These are phyloP conservation scores for Ataeniobius toweri DNA, from an alignment of 2,797 vertebrate genomes.

Conservation along the genomic window DNA sequence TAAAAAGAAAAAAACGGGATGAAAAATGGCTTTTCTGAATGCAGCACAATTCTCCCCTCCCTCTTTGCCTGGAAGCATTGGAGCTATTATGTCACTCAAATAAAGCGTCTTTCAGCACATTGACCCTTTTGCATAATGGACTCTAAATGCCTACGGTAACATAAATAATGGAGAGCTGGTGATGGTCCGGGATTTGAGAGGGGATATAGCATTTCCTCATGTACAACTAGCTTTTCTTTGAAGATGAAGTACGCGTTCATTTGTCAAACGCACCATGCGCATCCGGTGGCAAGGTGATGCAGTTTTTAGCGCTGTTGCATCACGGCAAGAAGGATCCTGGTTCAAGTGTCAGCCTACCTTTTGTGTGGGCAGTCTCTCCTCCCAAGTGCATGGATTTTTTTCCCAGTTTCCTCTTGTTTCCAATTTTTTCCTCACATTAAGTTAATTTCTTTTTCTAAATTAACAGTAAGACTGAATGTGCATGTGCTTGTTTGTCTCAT, in stretches of 20 bases:
- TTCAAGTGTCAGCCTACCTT: background rate
- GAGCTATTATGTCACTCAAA: conserved; percentile 59
- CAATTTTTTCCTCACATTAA: background rate
- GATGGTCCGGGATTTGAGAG: conserved; percentile 6
- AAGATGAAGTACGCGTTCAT: conserved; percentile 20
- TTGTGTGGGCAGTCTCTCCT: background rate
- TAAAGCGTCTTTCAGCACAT: conserved; percentile 58
- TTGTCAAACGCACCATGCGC: conserved; percentile 12
- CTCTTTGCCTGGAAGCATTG: conserved; percentile 45
- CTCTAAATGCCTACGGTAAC: conserved; percentile 40
- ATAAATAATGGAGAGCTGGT: conserved; percentile 46
- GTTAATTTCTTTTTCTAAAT: background rate
- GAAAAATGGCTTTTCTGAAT: conserved; percentile 61
- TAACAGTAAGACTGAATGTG: background rate
- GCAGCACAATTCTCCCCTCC: conserved; percentile 55
- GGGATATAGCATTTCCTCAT: conserved; percentile 19
- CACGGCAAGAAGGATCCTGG: background rate
- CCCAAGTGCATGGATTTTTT: background rate
- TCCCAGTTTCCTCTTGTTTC: background rate
- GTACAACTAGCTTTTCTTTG: conserved; percentile 10
- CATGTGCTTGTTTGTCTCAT: background rate
- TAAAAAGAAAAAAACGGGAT: conserved; percentile 20
- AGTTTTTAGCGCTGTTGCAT: conserved; percentile 1
- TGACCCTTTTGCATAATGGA: conserved; percentile 55
- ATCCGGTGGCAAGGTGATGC: background rate